Evolutionary conservation across 2,888 invertebrate genomes (phyloP).

Genomic region (Brachyopa scutellaris): DNA sequence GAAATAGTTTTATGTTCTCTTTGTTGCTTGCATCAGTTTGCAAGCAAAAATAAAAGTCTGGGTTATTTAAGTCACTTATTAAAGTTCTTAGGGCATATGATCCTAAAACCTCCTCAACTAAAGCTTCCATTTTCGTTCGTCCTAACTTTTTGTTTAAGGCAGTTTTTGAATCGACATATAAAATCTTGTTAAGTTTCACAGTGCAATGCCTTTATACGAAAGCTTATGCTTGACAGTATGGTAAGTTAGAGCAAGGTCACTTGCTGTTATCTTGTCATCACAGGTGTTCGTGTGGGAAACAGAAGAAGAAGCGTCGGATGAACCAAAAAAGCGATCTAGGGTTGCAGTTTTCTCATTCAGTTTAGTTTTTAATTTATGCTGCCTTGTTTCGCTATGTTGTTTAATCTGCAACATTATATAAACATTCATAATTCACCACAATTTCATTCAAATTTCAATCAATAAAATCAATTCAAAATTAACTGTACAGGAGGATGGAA

Average conservation of each 20-base stretch:
- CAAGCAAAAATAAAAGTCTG: slow-evolving; percentile 30
- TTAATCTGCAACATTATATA: background rate
- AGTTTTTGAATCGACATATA: too few species aligned
- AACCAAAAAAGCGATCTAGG: slow-evolving; percentile 6
- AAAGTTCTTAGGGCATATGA: slow-evolving; percentile 7
- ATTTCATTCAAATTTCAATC: background rate
- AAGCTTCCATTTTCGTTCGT: too few species aligned
- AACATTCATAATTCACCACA: background rate
- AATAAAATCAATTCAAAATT: background rate
- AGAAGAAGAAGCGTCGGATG: background rate
- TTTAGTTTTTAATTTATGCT: slow-evolving; percentile 2
- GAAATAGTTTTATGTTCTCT: slow-evolving; percentile 36
- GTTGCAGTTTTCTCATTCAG: background rate
- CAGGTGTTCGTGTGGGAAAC: slow-evolving; percentile 4
- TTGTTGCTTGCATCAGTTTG: slow-evolving; percentile 45
- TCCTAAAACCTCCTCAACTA: too few species aligned
- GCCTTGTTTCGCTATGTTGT: too few species aligned
- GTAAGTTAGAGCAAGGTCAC: too few species aligned
- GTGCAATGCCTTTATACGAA: slow-evolving; percentile 48
- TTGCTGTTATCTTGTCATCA: too few species aligned
- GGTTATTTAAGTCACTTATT: slow-evolving; percentile 15
- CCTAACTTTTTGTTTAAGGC: too few species aligned
- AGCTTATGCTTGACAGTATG: slow-evolving; percentile 52
- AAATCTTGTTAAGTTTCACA: slow-evolving; percentile 39
- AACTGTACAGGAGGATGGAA: slow-evolving; percentile 1